Percentiles rank a stretch among this genome's conserved stretches.
These are phyloP conservation scores for Piscicola geometra DNA, from an alignment of 2,888 invertebrate species.

Conservation along the genomic window DNA sequence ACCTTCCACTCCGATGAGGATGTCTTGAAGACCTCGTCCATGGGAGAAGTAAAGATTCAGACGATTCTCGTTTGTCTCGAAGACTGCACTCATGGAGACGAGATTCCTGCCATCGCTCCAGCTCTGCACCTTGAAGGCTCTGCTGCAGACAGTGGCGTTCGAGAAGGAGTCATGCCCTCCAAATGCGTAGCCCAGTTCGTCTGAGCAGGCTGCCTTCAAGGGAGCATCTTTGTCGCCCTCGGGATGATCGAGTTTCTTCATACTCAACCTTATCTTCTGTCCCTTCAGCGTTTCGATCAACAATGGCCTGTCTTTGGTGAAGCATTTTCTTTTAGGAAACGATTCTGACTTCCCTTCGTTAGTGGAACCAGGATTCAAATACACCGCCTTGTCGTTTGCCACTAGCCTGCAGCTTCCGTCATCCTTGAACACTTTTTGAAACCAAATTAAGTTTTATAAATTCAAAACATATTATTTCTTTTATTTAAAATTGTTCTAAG, in stretches of 20 bases:
- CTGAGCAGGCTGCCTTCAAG: background rate
- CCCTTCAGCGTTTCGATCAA: conserved; percentile 22
- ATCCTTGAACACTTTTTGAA: conserved; percentile 7
- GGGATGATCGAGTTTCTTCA: conserved; percentile 5
- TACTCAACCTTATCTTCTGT: conserved; percentile 9
- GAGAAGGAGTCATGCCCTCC: background rate
- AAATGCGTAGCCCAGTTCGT: background rate
- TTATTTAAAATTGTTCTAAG: conserved; percentile 5
- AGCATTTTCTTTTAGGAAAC: background rate
- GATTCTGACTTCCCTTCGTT: background rate
- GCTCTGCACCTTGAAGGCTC: background rate
- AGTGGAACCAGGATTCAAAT: background rate
- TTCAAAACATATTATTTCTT: too few species aligned
- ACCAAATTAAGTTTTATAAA: too few species aligned
- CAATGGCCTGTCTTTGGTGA: background rate
- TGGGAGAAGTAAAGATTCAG: background rate
- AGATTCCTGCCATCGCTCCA: background rate
- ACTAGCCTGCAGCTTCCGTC: background rate
- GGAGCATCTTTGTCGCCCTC: background rate
- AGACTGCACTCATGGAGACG: background rate
- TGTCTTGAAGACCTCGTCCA: background rate
- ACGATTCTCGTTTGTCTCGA: background rate
- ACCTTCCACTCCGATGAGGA: conserved; percentile 9
- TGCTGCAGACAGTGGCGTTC: conserved; percentile 2
- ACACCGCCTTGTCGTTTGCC: background rate